Base-by-base conservation (phyloP, 2,888 invertebrate genomes). In the Phlogophora meticulosa region DNA sequence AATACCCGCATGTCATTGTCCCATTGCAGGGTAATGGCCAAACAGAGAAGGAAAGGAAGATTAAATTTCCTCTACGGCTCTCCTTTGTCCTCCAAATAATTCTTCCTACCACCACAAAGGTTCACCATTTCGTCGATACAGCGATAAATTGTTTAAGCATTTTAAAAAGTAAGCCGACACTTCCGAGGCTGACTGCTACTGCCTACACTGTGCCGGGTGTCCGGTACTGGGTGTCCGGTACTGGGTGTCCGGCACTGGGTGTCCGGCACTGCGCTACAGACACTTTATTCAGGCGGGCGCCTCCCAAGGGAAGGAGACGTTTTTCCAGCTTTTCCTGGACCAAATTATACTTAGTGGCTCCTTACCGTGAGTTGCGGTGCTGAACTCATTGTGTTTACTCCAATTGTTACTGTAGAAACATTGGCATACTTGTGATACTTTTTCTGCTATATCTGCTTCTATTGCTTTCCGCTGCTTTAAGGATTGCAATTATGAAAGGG, bases 111-210 rank as follows among this genome's bases (percentile, higher is more conserved):
- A 68, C 73, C 76, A 81, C 82, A 78, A 75, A 83, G 75, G 76
- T 85, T 82, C 81, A 71, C 69, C 83, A 82, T 87, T 86, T 88
- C 90, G 90, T 89, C 90, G 86, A 82, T 78, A 76, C 78, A 79
- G 70, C 84, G 84, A 89, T 89, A 90, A 89, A 89, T 90, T 87
- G 85, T 86, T 86, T 81, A 79, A 72, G 79, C 72, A 73, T 85
- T 84, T 83, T n/a, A n/a, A 78, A 80, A 72, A 84, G 75, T 46
- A 66, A 60, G 32, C 46, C 36, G 67, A 53, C 52, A 53, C 36
- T 73, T 46, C 28, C 2, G 2, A 28, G 28, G 4, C 4, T 28
- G 13, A n/a, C n/a, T n/a, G n/a, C n/a, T n/a, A n/a, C n/a, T n/a
- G 36, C 36, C 17, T 17, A 42, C 7, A 42, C 3, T 4, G 17